phyloP scores from a whole-genome alignment of 2,113 vertebrate genomes.

The Henicopernis longicauda region DNA sequence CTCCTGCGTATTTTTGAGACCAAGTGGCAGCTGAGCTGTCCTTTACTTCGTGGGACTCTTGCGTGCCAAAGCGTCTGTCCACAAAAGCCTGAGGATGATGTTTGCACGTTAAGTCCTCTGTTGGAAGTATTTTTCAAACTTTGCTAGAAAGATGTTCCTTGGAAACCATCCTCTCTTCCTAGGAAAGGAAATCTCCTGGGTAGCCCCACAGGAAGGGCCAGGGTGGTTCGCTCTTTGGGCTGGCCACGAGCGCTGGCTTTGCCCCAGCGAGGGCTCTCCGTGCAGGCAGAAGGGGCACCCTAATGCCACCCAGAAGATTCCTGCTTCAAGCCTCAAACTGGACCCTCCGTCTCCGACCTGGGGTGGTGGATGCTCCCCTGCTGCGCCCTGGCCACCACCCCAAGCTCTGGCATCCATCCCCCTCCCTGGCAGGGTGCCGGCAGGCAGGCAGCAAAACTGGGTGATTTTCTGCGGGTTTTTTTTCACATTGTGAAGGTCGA shows the following conservation, averaged over 20 bases:
- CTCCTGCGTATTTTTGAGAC: not conserved
- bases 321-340: not conserved
- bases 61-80: not conserved
- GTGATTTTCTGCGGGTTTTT: not conserved
- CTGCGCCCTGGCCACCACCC: not conserved
- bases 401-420: not conserved
- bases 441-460: not conserved
- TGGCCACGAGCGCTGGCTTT: not conserved
- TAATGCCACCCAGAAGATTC: not conserved
- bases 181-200: not conserved
- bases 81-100: not conserved
- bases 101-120: fast-evolving
- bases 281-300: not conserved
- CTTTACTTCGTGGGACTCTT: not conserved
- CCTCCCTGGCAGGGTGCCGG: not conserved
- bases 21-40: not conserved
- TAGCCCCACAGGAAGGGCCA: not conserved
- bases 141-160: not conserved
- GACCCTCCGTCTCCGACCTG: fast-evolving
- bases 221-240: not conserved
- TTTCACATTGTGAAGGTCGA: not conserved
- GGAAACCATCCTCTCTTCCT: not conserved
- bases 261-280: fast-evolving
- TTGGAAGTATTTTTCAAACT: not conserved
- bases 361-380: not conserved